Percentiles rank a stretch among this genome's conserved stretches.
These are phyloP conservation scores for Eupelmus urozonus DNA, from an alignment of 2,888 invertebrate genomes.

Conservation along the genomic window DNA sequence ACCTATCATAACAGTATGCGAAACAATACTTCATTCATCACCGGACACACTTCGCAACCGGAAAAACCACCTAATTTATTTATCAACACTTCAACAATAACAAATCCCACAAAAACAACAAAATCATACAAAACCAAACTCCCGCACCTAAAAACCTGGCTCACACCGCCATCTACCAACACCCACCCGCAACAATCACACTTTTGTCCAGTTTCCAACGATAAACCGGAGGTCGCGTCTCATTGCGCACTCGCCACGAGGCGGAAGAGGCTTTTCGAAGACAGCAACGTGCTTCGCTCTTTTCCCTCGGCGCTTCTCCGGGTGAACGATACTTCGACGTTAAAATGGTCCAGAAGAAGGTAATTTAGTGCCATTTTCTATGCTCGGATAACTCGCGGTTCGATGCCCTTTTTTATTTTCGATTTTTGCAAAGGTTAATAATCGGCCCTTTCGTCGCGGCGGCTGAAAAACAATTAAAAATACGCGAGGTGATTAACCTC, in stretches of 20 bases:
- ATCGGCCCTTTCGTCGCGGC: neutral
- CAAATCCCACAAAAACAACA: slow-evolving; percentile 9
- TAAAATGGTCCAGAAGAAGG: slow-evolving; percentile 61
- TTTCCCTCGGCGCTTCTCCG: slow-evolving; percentile 42
- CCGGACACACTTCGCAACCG: too few species aligned
- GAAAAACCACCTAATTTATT: too few species aligned
- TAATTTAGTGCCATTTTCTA: slow-evolving; percentile 16
- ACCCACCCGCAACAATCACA: slow-evolving; percentile 32
- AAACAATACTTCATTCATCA: too few species aligned
- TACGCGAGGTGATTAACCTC: slow-evolving; percentile 41
- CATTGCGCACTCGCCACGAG: neutral
- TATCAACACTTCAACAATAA: too few species aligned
- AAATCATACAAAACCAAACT: slow-evolving; percentile 34
- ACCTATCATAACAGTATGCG: too few species aligned
- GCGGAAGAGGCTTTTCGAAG: slow-evolving; percentile 38
- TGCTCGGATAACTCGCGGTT: neutral
- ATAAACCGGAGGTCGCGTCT: slow-evolving; percentile 19
- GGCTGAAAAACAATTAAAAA: neutral
- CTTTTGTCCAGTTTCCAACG: slow-evolving; percentile 2
- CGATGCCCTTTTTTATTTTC: neutral
- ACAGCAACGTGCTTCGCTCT: slow-evolving; percentile 55
- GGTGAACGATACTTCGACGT: slow-evolving; percentile 17
- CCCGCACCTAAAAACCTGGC: too few species aligned
- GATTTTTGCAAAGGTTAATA: neutral
- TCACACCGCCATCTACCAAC: slow-evolving; percentile 42